Percentiles rank a stretch among this genome's conserved stretches.
These are phyloP conservation scores for Nipponia nippon DNA, from an alignment of 2,113 vertebrate species.

Conservation along the genomic window DNA sequence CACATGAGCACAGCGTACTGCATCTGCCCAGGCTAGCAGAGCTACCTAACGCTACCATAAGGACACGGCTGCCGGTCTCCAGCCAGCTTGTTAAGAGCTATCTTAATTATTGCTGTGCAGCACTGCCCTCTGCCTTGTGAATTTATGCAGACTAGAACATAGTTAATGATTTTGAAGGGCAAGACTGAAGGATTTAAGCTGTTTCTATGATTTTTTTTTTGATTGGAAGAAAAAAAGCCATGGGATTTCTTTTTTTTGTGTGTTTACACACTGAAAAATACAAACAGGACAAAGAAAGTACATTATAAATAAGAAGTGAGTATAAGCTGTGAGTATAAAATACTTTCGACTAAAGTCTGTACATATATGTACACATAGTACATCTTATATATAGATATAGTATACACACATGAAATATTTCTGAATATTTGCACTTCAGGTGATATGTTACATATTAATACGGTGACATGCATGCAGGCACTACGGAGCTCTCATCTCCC, in stretches of 20 bases:
- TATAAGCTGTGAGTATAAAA: not conserved
- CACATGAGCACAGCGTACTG: fast-evolving
- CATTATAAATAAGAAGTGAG: not conserved
- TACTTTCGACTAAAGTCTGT: not conserved
- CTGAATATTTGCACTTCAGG: not conserved
- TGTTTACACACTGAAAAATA: not conserved
- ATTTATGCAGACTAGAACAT: not conserved
- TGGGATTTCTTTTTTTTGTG: not conserved
- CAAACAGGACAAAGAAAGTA: not conserved
- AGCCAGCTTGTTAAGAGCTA: not conserved
- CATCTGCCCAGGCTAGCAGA: not conserved
- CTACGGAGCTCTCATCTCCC: not conserved
- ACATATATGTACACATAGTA: too few species aligned
- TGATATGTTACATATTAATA: not conserved
- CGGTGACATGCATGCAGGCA: fast-evolving
- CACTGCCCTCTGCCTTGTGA: conserved; percentile 13
- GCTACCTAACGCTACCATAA: fast-evolving
- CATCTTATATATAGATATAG: not conserved
- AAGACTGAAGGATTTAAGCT: not conserved
- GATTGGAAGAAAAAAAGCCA: not conserved
- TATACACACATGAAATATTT: not conserved
- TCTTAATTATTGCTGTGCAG: not conserved
- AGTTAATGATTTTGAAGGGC: not conserved
- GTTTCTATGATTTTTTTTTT: not conserved
- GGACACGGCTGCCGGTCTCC: fast-evolving